Base-by-base conservation (phyloP, 2,113 vertebrate species). In the Pteropus alecto region DNA sequence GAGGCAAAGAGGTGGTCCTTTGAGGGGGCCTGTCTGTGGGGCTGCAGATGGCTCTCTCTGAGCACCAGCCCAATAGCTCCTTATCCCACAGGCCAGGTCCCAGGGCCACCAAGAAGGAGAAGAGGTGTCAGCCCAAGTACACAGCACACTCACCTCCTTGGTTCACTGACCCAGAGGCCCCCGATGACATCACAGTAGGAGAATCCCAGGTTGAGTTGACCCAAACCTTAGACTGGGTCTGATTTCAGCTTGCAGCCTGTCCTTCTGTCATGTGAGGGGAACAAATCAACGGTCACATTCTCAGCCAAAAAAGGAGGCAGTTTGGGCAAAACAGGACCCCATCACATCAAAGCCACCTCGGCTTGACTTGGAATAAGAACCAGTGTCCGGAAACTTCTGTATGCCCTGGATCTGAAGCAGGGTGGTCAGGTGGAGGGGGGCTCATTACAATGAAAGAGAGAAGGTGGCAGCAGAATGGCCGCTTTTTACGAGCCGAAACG, bases 71-170 rank as follows among this genome's bases (percentile, higher is more conserved):
- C 3, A 1, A 18, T 13, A 22, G 18, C 58, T 7, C 67, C 21
- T 11, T 46, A 10, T 14, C 35, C 46, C 2, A 0, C 15, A 9
- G 12, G 22, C 63, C 6, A 0, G 6, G 21, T 21, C 61, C 61
- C 41, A 41, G 26, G 63, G 30, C 24, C 88, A 54, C 22, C 0
- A 3, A 13, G 24, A 43, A 56, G 30, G 12, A 21, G 33, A 33
- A 22, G 13, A 22, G 26, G 30, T 7, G 28, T 79, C 26, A 8
- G 63, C 18, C 11, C 19, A 3, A 1, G 4, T 19, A 33, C n/a
- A 9, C 7, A 5, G 38, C 0, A 5, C 0, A 1, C 48, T 7
- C 2, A 0, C 10, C 28, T 11, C 19, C 33, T 30, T 5, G 35
- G 54, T 10, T 60, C 4, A 0, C 26, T 18, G 38, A 13, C 14